Percentiles rank a stretch among this genome's conserved stretches.
Conservation (phyloP, 92 coral and sea anemone species). For the Nematostella vectensis region DNA sequence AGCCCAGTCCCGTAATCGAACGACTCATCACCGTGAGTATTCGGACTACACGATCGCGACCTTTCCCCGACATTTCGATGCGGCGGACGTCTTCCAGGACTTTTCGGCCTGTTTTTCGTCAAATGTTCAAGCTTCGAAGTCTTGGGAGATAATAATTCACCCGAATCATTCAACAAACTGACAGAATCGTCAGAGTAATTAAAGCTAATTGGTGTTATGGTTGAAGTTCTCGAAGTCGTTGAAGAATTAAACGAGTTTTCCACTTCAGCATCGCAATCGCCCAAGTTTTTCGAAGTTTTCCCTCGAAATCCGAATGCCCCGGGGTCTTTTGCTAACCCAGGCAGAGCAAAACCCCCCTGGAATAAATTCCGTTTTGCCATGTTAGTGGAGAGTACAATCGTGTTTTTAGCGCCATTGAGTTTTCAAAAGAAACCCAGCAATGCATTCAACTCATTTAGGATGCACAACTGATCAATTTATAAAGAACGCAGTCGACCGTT, state of each 20-base stretch:
- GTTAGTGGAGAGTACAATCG: neutral
- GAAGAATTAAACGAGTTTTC: slow-evolving; percentile 4
- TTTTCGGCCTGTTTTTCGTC: slow-evolving; percentile 71
- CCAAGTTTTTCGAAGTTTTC: slow-evolving; percentile 8
- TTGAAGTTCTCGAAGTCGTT: slow-evolving; percentile 15
- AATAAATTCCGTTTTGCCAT: slow-evolving; percentile 42
- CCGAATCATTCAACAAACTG: slow-evolving; percentile 42
- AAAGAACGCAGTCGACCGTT: neutral
- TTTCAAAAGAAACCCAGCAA: too few relatives aligned
- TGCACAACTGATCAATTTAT: neutral
- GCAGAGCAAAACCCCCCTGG: slow-evolving; percentile 55
- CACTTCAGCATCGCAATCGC: too few relatives aligned
- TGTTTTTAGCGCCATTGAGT: slow-evolving; percentile 5
- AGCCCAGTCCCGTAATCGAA: slow-evolving; percentile 11
- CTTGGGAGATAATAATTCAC: slow-evolving; percentile 46
- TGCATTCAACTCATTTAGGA: too few relatives aligned
- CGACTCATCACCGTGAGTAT: neutral
- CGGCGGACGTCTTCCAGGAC: slow-evolving; percentile 48
- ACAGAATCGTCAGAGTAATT: slow-evolving; percentile 14
- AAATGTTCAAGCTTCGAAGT: slow-evolving; percentile 42
- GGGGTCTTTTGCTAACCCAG: slow-evolving; percentile 45
- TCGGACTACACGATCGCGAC: slow-evolving; percentile 24
- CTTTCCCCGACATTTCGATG: neutral
- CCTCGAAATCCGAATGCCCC: slow-evolving; percentile 18
- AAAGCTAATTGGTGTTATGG: neutral